phyloP scores from a whole-genome alignment of 2,113 vertebrate genomes.

The Hemiprocne comata region DNA sequence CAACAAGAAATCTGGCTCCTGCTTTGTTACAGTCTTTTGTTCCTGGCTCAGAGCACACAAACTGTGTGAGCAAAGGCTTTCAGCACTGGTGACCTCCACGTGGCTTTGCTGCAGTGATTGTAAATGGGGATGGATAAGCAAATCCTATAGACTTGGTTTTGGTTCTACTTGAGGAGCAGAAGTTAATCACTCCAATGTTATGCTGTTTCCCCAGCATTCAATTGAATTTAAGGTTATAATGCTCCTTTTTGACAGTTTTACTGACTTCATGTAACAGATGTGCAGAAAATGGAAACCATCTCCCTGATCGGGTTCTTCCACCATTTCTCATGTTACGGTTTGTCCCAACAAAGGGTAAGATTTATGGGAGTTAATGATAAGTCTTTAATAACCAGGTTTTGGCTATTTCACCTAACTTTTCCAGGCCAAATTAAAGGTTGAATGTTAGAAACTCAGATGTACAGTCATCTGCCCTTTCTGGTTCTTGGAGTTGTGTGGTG shows the following conservation, averaged over 20 bases:
- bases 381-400: not conserved
- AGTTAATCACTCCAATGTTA: not conserved
- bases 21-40: not conserved
- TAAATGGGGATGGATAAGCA: not conserved
- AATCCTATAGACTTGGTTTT: not conserved
- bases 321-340: not conserved
- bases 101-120: not conserved
- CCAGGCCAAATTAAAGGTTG: not conserved
- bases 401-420: not conserved
- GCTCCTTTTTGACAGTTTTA: not conserved
- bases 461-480: not conserved
- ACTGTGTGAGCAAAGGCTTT: not conserved
- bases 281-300: not conserved
- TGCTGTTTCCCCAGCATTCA: not conserved
- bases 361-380: not conserved
- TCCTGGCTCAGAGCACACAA: not conserved
- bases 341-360: not conserved
- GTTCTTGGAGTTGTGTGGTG: not conserved
- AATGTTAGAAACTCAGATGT: not conserved
- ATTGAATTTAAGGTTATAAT: not conserved
- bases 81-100: not conserved
- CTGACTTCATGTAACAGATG: not conserved
- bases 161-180: not conserved
- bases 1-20: not conserved
- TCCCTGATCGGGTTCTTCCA: not conserved